Conservation (phyloP, 2,888 invertebrate genomes). For the Rhingia rostrata region DNA sequence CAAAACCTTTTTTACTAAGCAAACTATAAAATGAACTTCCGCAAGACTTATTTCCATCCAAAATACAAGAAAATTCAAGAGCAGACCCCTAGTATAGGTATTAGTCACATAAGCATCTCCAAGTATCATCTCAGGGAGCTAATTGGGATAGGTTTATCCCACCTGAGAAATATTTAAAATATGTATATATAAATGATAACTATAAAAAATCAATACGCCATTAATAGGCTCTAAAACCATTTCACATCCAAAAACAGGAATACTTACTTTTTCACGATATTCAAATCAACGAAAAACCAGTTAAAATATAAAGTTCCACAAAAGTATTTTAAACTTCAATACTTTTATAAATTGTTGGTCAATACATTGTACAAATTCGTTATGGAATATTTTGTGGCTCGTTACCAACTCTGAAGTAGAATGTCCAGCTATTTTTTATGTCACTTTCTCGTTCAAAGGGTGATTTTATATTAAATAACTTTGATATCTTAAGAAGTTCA, state of each 20-base stretch:
- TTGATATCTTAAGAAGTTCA: conserved; percentile 41
- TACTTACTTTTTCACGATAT: background rate
- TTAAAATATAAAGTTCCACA: conserved; percentile 7
- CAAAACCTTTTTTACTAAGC: too few species aligned
- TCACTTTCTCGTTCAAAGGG: conserved; percentile 18
- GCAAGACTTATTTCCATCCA: too few species aligned
- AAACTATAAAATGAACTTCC: too few species aligned
- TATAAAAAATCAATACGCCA: too few species aligned
- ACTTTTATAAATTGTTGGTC: conserved; percentile 23
- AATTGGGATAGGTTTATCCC: too few species aligned
- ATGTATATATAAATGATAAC: too few species aligned
- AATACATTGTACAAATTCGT: conserved; percentile 11
- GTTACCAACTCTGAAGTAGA: conserved; percentile 17
- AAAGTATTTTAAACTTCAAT: conserved; percentile 18
- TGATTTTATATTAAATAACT: conserved; percentile 49
- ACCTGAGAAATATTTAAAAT: too few species aligned
- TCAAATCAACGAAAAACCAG: background rate
- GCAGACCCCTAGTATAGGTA: too few species aligned
- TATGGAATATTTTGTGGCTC: conserved; percentile 34
- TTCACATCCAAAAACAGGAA: background rate
- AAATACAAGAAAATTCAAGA: too few species aligned
- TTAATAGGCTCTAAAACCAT: too few species aligned
- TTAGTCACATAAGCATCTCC: too few species aligned
- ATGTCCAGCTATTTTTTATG: conserved; percentile 5
- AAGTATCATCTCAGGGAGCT: too few species aligned